Conservation (phyloP, 2,113 vertebrate genomes). For the Alouatta palliata region DNA sequence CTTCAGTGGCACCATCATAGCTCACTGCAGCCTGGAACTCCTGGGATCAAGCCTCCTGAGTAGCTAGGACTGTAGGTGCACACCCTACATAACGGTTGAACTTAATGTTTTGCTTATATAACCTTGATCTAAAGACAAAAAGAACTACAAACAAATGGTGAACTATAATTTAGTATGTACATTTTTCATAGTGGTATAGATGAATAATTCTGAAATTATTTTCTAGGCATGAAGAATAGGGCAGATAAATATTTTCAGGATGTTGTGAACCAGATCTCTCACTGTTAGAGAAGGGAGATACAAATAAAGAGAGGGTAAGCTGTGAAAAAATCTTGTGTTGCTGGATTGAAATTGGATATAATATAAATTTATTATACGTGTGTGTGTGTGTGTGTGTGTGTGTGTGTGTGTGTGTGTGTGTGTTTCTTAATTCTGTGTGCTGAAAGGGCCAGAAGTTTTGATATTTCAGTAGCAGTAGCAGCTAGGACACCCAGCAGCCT, state of each 20-base stretch:
- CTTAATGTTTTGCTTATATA: background rate
- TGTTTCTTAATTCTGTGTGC: background rate
- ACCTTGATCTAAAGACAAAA: background rate
- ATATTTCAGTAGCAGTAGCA: background rate
- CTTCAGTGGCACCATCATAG: no score
- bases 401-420: background rate
- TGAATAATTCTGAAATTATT: slow-evolving; percentile 18
- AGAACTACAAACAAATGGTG: background rate
- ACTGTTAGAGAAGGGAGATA: background rate
- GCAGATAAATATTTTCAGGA: background rate
- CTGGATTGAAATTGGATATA: background rate
- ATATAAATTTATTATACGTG: background rate
- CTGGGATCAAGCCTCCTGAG: background rate
- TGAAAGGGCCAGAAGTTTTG: background rate
- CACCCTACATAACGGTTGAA: background rate
- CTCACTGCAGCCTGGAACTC: background rate
- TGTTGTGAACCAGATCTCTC: background rate
- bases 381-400: background rate
- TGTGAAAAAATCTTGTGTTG: background rate
- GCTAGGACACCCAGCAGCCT: background rate
- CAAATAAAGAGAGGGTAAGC: background rate
- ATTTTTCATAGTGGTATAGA: background rate
- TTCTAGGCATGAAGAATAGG: background rate
- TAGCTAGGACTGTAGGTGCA: background rate
- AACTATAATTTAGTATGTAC: background rate